Percentiles rank a stretch among this genome's conserved stretches.
Conservation (phyloP, 2,888 invertebrate genomes). For the Tetropium fuscum region DNA sequence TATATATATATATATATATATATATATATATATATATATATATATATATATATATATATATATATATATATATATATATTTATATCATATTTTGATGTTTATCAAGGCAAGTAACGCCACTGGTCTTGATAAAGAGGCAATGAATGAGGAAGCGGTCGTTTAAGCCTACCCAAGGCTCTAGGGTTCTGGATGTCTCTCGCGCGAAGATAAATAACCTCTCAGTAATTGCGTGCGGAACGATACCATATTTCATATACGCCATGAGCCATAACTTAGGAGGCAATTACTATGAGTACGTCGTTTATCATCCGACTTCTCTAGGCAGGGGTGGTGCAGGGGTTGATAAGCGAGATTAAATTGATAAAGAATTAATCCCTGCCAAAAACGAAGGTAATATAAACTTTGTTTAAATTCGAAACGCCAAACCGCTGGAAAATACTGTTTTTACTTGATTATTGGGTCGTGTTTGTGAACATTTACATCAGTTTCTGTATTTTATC, state of each 20-base stretch:
- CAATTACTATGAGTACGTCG: constrained; percentile 72
- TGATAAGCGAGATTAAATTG: constrained; percentile 64
- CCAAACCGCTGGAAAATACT: too few relatives aligned
- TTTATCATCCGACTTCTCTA: constrained; percentile 67
- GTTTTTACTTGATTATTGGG: too few relatives aligned
- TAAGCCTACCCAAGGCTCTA: constrained; percentile 51
- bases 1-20: too few relatives aligned
- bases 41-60: too few relatives aligned
- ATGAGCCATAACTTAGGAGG: constrained; percentile 72
- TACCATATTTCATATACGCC: constrained; percentile 72
- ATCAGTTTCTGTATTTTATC: too few relatives aligned
- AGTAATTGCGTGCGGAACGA: constrained; percentile 71
- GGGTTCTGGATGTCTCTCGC: constrained; percentile 50
- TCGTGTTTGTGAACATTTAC: too few relatives aligned
- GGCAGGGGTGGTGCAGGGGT: constrained; percentile 57
- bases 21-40: too few relatives aligned
- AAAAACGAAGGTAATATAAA: constrained; percentile 36
- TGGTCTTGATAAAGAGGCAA: constrained; percentile 58
- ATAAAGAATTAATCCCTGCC: constrained; percentile 57
- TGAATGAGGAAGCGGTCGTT: constrained; percentile 60
- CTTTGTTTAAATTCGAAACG: constrained; percentile 17
- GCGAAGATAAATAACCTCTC: constrained; percentile 69
- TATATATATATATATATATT: too few relatives aligned
- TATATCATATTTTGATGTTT: too few relatives aligned
- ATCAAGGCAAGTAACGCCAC: constrained; percentile 48